Percentiles rank a stretch among this genome's conserved stretches.
Evolutionary conservation across 2,113 vertebrate genomes (phyloP).

Genomic region (Plotosus lineatus): DNA sequence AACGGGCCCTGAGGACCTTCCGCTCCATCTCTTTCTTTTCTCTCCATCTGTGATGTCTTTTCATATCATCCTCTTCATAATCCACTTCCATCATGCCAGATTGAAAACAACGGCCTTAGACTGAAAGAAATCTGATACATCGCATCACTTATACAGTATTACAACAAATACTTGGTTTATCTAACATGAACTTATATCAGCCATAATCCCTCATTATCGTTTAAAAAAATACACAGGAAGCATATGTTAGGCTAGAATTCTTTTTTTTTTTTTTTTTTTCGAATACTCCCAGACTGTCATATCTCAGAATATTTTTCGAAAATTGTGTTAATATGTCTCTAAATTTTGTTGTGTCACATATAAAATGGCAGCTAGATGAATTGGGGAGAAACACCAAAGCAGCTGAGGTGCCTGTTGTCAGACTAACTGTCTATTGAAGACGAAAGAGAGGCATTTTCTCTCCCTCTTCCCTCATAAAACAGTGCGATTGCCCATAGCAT

Average conservation of each 20-base stretch:
- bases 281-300: slow-evolving; percentile 4
- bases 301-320: slow-evolving; percentile 18
- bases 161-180: background rate
- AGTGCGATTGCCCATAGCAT: slow-evolving; percentile 72
- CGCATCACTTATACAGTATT: background rate
- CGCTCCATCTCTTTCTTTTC: slow-evolving; percentile 14
- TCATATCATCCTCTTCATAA: slow-evolving; percentile 35
- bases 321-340: slow-evolving; percentile 18
- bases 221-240: background rate
- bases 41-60: slow-evolving; percentile 48
- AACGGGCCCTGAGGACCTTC: slow-evolving; percentile 39
- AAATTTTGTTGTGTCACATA: slow-evolving; percentile 39
- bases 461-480: slow-evolving; percentile 66
- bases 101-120: background rate
- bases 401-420: slow-evolving; percentile 55
- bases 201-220: background rate
- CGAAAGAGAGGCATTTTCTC: slow-evolving; percentile 58
- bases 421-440: slow-evolving; percentile 59
- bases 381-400: slow-evolving; percentile 46
- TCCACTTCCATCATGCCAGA: background rate
- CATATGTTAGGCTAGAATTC: background rate
- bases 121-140: background rate
- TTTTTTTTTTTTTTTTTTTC: background rate
- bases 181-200: background rate
- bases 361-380: slow-evolving; percentile 53